Evolutionary conservation across 2,797 vertebrate genomes (phyloP).

Genomic region (Poeciliopsis paucimaculata): DNA sequence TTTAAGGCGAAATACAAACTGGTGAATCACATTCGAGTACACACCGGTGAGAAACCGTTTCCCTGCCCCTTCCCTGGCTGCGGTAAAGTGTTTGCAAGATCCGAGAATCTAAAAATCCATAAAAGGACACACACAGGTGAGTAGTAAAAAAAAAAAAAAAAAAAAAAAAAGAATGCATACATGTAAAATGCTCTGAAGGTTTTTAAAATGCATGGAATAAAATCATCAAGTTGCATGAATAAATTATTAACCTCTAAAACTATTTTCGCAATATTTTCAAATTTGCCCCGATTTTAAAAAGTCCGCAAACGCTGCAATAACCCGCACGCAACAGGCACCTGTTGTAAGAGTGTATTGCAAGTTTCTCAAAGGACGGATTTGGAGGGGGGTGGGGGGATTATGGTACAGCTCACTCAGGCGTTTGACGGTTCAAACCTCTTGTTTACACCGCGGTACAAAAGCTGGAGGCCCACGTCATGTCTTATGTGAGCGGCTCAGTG

Average conservation of each 20-base stretch:
- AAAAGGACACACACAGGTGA: constrained; percentile 99
- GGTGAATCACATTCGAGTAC: constrained; percentile 98
- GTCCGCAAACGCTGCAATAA: constrained; percentile 5
- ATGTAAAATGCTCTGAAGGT: background rate
- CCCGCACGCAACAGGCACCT: constrained; percentile 53
- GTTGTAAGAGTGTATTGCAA: constrained; percentile 50
- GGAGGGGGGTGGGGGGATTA: constrained; percentile 31
- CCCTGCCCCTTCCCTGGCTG: constrained; percentile 98
- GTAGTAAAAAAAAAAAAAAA: constrained; percentile 60
- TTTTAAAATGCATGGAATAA: background rate
- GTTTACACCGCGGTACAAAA: constrained; percentile 72
- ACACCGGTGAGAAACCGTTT: constrained; percentile 98
- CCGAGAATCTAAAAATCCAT: constrained; percentile 99
- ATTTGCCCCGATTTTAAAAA: background rate
- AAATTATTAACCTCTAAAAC: background rate
- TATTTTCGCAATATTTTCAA: background rate
- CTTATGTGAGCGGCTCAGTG: constrained; percentile 39
- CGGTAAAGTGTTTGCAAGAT: constrained; percentile 98
- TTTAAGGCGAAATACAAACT: constrained; percentile 99
- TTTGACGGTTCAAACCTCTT: constrained; percentile 69
- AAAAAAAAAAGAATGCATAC: background rate
- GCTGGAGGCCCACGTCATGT: constrained; percentile 64
- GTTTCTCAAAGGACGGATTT: constrained; percentile 51
- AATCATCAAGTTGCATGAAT: background rate
- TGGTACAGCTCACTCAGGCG: constrained; percentile 67